Evolutionary conservation across 2,888 invertebrate species (phyloP).

Genomic region (Apodemia duryi): DNA sequence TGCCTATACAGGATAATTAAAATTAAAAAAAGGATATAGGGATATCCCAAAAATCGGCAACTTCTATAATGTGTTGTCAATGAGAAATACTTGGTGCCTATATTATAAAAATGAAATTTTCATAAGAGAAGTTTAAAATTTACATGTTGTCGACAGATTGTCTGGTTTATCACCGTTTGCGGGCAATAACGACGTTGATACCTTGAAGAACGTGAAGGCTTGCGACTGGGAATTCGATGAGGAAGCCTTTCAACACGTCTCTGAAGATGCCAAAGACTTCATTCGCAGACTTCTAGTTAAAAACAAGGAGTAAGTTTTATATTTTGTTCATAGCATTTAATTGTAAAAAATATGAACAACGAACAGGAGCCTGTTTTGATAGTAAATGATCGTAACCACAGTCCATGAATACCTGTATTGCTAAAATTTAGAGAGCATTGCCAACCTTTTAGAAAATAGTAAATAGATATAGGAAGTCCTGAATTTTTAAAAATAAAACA

Average conservation of each 20-base stretch:
- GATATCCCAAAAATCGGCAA: too few species aligned
- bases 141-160: constrained; percentile 77
- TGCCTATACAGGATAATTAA: too few species aligned
- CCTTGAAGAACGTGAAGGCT: constrained; percentile 97
- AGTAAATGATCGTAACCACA: too few species aligned
- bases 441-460: too few species aligned
- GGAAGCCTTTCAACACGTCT: constrained; percentile 95
- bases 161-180: constrained; percentile 99
- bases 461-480: too few species aligned
- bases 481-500: too few species aligned
- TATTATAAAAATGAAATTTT: too few species aligned
- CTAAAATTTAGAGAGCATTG: too few species aligned
- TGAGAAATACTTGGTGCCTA: too few species aligned
- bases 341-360: background rate
- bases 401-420: too few species aligned
- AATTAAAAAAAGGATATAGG: too few species aligned
- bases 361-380: background rate
- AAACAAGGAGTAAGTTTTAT: constrained; percentile 90
- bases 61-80: too few species aligned
- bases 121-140: background rate
- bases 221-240: constrained; percentile 99
- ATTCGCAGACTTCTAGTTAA: constrained; percentile 94
- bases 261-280: constrained; percentile 98
- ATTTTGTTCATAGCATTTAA: background rate
- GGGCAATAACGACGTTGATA: constrained; percentile 98